Evolutionary conservation across 2,888 invertebrate species (phyloP), one percentile per base, ranked within the genome.

Genomic region (Chromoteleia sp.): DNA sequence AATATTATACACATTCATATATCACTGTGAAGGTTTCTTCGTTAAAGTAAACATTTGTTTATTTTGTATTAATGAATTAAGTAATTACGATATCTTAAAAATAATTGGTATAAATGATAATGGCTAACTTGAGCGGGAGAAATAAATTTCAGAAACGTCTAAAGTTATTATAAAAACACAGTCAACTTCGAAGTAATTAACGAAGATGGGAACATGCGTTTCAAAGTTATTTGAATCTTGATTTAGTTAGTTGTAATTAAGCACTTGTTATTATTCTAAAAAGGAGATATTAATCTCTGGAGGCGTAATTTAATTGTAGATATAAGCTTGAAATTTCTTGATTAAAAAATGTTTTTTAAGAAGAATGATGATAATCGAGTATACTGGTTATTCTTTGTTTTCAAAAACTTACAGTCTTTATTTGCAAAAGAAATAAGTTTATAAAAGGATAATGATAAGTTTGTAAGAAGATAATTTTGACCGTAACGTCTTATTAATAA

Each of bases 181-280:
- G 21, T 58, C 14, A 58, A 39, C 39, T 58, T 25, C 58, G n/a
- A 14, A 25, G 25, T 58, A 36, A 58, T 58, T 58, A 58, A 58
- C 25, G 41, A 21, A 21, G 41, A 39, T 21, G 41, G 39, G 41
- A 41, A 41, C 58, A 58, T 58, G 41, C 15, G 41, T 39, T 56
- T 41, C 41, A 39, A 58, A 39, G 58, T 58, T 58, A 58, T 21
- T 36, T 36, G 36, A 58, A 58, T 58, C 12, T 19, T 36, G 7
- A 58, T 58, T 19, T 39, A 58, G 14, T 58, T 58, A 21, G 39
- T 19, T 54, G 54, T 33, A 58, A 58, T 58, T 36, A 36, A 36
- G 21, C 12, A 21, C 12, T 54, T 33, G 30, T 33, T 33, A 17
- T 43, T 43, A 43, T 43, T 43, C 43, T 15, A 15, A 17, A 15